Evolutionary conservation across 2,797 vertebrate genomes (phyloP).

Genomic region (Microctenopoma stevenorrisi): DNA sequence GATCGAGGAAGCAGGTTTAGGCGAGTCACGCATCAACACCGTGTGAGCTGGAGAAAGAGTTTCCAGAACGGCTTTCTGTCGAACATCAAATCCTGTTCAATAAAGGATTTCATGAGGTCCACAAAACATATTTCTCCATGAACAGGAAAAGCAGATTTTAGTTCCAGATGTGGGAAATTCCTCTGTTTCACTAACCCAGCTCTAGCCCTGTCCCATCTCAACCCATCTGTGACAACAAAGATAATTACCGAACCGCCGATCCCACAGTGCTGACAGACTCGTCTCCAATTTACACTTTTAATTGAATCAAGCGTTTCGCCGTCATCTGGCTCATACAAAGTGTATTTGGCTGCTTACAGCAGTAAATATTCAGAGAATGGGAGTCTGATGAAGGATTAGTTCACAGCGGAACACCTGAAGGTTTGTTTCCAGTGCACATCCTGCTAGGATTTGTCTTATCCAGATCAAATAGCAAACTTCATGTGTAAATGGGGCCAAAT

Average conservation of each 20-base stretch:
- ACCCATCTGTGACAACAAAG: constrained; percentile 71
- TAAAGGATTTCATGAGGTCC: constrained; percentile 31
- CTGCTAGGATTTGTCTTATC: not conserved
- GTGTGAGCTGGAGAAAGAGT: constrained; percentile 49
- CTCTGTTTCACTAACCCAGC: constrained; percentile 60
- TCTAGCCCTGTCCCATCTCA: constrained; percentile 61
- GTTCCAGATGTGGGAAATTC: constrained; percentile 53
- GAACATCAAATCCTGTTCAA: constrained; percentile 41
- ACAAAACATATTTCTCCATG: constrained; percentile 12
- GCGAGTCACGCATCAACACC: constrained; percentile 64
- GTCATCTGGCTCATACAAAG: constrained; percentile 68
- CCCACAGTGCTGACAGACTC: constrained; percentile 67
- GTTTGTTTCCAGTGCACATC: not conserved
- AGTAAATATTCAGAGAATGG: constrained; percentile 35
- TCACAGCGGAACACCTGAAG: constrained; percentile 21
- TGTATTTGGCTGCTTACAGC: constrained; percentile 59
- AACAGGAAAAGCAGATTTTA: not conserved
- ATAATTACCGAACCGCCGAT: constrained; percentile 71
- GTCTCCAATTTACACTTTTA: constrained; percentile 74
- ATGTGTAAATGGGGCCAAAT: constrained; percentile 24
- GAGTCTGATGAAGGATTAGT: constrained; percentile 44
- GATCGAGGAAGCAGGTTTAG: constrained; percentile 43
- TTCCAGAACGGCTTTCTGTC: constrained; percentile 20
- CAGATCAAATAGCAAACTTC: not conserved
- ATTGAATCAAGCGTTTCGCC: constrained; percentile 68